Percentiles rank a stretch among this genome's conserved stretches.
Conservation (phyloP, 1,140 invertebrate genomes). For the Apis florea region DNA sequence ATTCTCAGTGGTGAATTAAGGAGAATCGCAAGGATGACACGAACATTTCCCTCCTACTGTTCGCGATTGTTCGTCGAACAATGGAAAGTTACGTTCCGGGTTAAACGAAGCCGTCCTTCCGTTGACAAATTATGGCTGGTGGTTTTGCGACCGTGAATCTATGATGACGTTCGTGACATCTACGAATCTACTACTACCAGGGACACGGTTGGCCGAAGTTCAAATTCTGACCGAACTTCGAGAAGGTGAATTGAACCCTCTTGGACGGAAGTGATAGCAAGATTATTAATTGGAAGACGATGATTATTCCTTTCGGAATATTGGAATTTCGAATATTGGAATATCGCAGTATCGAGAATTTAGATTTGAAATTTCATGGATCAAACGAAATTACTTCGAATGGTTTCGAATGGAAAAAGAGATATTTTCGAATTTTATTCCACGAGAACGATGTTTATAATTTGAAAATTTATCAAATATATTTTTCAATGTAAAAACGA, state of each 20-base stretch:
- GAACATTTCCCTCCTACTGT: conserved; percentile 2
- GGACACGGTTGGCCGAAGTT: too few relatives aligned
- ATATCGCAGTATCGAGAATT: neutral
- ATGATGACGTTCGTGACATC: neutral
- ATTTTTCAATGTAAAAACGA: too few relatives aligned
- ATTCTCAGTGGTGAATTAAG: too few relatives aligned
- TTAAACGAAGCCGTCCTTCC: conserved; percentile 62
- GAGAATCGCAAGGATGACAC: neutral
- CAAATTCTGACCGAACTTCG: neutral
- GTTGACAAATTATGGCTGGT: conserved; percentile 62
- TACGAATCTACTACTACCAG: too few relatives aligned
- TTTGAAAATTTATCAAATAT: too few relatives aligned
- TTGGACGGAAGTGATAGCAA: neutral
- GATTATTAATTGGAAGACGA: neutral
- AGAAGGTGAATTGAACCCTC: neutral
- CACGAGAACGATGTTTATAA: too few relatives aligned
- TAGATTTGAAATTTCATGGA: neutral
- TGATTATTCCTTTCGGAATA: neutral
- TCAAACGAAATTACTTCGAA: neutral
- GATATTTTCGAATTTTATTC: too few relatives aligned
- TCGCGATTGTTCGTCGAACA: conserved; percentile 60
- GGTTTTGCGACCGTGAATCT: conserved; percentile 47
- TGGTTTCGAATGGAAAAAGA: too few relatives aligned
- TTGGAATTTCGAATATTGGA: neutral
- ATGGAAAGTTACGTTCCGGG: conserved; percentile 59